Evolutionary conservation across 2,888 invertebrate species (phyloP), one percentile per base, ranked within the genome.

Genomic region (Megastigmus dorsalis): DNA sequence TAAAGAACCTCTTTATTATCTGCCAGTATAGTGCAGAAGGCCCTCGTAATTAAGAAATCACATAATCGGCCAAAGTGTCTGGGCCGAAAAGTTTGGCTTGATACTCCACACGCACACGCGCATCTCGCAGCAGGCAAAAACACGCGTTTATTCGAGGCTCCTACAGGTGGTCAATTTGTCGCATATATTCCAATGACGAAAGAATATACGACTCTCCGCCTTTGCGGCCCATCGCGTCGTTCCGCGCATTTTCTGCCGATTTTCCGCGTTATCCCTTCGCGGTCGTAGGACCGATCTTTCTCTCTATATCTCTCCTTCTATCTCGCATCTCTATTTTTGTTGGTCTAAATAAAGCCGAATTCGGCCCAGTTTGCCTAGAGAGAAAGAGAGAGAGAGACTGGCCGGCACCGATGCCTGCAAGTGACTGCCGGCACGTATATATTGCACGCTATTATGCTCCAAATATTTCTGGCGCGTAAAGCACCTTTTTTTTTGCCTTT

Each of bases 321-420:
- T 70, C 20, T 70, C 66, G 50, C 62, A 36, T 63, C 54, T 77
- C 82, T 85, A 85, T 85, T 86, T 84, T 81, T 65, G 82, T 80
- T 72, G 80, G 78, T 84, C 85, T 86, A 87, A 86, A 87, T 87
- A 84, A 84, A 86, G 83, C 80, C 81, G 82, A 83, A 86, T 80
- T 83, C 80, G 83, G 82, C 84, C 83, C 83, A 83, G 82, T 84
- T 85, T 76, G 79, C 79, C 3, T 2, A 45, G 33, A 45, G 43
- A 36, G 76, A 75, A 75, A 76, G 75, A 80, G 79, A 78, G 78
- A 74, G 79, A 80, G 79, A 83, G 2, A 13, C 80, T 80, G 10
- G 33, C 80, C 79, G n/a, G 79, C 77, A 73, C 77, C 77, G 80
- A 81, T 76, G n/a, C n/a, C n/a, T n/a, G 78, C 81, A 77, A 78